Percentiles rank a stretch among this genome's conserved stretches.
phyloP scores from a whole-genome alignment of 2,113 vertebrate genomes.

The Pandion haliaetus region DNA sequence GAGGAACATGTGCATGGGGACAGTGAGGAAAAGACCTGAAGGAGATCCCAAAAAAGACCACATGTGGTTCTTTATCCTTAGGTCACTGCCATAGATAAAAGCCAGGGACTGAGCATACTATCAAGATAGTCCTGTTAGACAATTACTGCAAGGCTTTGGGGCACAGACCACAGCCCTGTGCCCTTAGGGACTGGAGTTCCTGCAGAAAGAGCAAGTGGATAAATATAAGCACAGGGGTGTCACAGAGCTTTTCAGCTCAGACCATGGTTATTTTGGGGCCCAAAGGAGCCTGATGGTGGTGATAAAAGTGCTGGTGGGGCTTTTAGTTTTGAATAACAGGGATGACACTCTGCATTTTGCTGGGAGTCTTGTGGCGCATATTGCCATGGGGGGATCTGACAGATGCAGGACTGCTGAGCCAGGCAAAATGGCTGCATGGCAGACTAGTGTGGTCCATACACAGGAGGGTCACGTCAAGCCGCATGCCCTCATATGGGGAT shows the following conservation, averaged over 20 bases:
- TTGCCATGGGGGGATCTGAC: rapidly evolving
- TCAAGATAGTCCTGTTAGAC: not conserved
- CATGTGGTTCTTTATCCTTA: not conserved
- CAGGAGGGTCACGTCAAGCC: not conserved
- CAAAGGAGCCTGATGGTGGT: not conserved
- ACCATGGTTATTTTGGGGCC: not conserved
- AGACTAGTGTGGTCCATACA: not conserved
- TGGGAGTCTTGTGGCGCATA: rapidly evolving
- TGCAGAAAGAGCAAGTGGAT: not conserved
- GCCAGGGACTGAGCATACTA: not conserved
- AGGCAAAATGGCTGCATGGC: not conserved
- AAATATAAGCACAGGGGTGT: too few species aligned
- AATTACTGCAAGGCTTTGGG: not conserved
- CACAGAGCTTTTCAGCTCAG: not conserved
- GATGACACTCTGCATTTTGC: not conserved
- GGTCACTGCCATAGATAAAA: too few species aligned
- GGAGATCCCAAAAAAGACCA: not conserved
- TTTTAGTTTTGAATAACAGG: not conserved
- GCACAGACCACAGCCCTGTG: not conserved
- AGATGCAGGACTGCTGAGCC: not conserved
- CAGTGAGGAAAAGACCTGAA: not conserved
- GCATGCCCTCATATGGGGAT: not conserved
- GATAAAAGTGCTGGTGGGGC: not conserved
- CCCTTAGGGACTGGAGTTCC: not conserved
- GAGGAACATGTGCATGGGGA: not conserved